Evolutionary conservation across 1,140 invertebrate species (phyloP), one percentile per base, ranked within the genome.

Genomic region (Euwallacea similis): DNA sequence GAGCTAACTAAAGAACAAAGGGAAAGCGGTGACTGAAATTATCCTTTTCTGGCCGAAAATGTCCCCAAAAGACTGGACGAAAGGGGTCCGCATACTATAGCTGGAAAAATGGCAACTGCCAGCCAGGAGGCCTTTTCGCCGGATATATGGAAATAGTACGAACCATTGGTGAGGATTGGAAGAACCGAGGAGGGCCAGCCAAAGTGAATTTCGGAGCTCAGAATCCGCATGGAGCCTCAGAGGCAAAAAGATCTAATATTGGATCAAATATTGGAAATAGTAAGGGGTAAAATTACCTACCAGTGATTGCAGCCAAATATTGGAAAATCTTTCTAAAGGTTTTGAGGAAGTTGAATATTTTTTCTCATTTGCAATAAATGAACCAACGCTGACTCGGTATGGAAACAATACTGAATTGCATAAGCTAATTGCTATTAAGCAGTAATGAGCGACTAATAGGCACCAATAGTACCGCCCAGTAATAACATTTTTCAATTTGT

Each of bases 1-100:
- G 1, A 88, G 77, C 88, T 89, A 92, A 21, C 75, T 75, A 6
- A 87, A 69, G 21, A 89, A 82, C 73, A 88, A 86, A 0, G 89
- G 89, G 0, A 89, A 61, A 0, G 86, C 82, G 0, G 87, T 83
- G 0, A 87, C 71, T 0, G 90, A 78, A 0, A 94, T 84, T 0
- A 90, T 88, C 46, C 81, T 82, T 81, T 91, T 92, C 13, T 90
- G 84, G 7, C 92, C 92, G 60, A 88, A 79, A 56, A 80, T 82
- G 73, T 86, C 86, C 4, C 82, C 0, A 85, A 59, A 10, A 76
- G 79, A 13, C 82, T 83, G n/a, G 81, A 82, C 2, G 83, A 54
- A 58, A 85, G 81, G 0, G 84, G 82, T 0, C 85, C 85, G 11
- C 82, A 75, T 79, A 84, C 82, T 0, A 83, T 83, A 0, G 83